Evolutionary conservation across 2,888 invertebrate genomes (phyloP), one percentile per base, ranked within the genome.

Genomic region (Germaria angustata): DNA sequence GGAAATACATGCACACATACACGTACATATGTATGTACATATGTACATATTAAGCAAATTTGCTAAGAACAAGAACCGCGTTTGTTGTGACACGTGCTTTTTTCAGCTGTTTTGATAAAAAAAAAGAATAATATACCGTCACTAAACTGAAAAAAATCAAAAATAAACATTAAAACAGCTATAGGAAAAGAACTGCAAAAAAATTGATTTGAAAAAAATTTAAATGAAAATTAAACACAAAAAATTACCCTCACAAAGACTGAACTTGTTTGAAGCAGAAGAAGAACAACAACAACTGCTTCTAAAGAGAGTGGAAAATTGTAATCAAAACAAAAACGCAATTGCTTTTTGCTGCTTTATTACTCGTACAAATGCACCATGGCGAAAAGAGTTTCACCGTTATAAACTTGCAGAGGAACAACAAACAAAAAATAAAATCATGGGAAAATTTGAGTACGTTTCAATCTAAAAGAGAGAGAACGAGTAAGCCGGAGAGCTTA

Each of bases 31-130:
- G 28, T 28, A 28, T 28, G 4, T 20, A 49, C 20, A 11, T 20
- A 49, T 7, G 3, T 28, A 28, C 6, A 69, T 76, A 51, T 65
- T 44, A 22, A 78, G 41, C 49, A 59, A 79, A 72, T 44, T 80
- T 72, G 61, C 68, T 61, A 69, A 72, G 28, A 61, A 80, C 69
- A 72, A 86, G 81, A 86, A 86, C 82, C 85, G 86, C 87, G 83
- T 81, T 69, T 83, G 81, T 51, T 73, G 59, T 89, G 89, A 89
- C 90, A 89, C 90, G 89, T 89, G 89, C 90, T 90, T 90, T 89
- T 89, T 89, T 89, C 90, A 89, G 90, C 90, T 89, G 89, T 89
- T 89, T 89, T 88, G 86, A 86, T 86, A 87, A 79, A 86, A 87
- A 87, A 87, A 87, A 86, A 57, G 24, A 46, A 39, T 32, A 44